Evolutionary conservation across 1,140 invertebrate species (phyloP), one percentile per base, ranked within the genome.

Genomic region (Sminthurides bifidus): DNA sequence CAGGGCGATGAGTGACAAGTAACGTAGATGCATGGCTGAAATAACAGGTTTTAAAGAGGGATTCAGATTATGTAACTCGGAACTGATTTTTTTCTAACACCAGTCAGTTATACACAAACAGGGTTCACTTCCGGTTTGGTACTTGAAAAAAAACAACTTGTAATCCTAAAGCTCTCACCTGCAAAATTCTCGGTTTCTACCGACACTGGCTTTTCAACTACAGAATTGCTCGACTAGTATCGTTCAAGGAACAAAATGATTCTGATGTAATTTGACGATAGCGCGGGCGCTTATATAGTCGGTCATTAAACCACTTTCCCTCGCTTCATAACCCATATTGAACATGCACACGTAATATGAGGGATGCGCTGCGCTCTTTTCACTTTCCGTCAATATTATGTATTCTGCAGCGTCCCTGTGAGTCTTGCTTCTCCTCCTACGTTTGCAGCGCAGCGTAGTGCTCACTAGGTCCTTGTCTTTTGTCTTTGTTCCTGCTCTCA

Each of bases 21-120:
- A 24, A 26, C 51, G 43, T n/a, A 29, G 26, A 44, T 57, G 43
- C 61, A 63, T 63, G 50, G 56, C 24, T 24, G 30, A 46, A 21
- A 21, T 3, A 3, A 40, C 21, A 37, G 19, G 19, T 14, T 10
- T n/a, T n/a, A n/a, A n/a, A n/a, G n/a, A n/a, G n/a, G n/a, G n/a
- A n/a, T n/a, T n/a, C n/a, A n/a, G n/a, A n/a, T n/a, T n/a, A n/a
- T n/a, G n/a, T n/a, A n/a, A n/a, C n/a, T n/a, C n/a, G n/a, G n/a
- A n/a, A n/a, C n/a, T n/a, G n/a, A n/a, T n/a, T n/a, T n/a, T n/a
- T n/a, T n/a, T n/a, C n/a, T n/a, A 45, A 6, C 8, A 35, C 8
- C 33, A 35, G 8, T 10, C 8, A 35, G 8, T 35, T 10, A 35
- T 35, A 35, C n/a, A 41, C 6, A 41, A 41, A 17, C 6, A 12